phyloP scores from a whole-genome alignment of 2,888 invertebrate genomes.

The Iphiclides podalirius region DNA sequence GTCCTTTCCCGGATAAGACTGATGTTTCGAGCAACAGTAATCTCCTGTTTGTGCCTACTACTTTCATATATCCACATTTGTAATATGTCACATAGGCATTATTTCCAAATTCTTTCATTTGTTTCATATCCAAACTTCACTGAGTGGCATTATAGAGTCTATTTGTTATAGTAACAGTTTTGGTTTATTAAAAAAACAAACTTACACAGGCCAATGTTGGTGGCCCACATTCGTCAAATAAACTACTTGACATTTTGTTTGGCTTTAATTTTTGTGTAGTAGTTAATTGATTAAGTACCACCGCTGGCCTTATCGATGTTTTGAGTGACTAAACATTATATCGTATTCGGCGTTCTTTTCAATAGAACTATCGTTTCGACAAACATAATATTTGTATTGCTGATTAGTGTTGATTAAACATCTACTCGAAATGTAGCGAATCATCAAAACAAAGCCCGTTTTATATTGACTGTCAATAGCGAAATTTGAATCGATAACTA shows the following conservation, averaged over 20 bases:
- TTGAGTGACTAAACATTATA: slow-evolving; percentile 10
- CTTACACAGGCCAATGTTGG: slow-evolving; percentile 23
- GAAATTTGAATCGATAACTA: slow-evolving; percentile 48
- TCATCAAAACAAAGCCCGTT: slow-evolving; percentile 57
- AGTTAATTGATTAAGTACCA: slow-evolving; percentile 29
- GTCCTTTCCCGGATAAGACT: no score
- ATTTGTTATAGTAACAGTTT: background rate
- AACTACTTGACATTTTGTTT: slow-evolving; percentile 2
- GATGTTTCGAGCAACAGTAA: no score
- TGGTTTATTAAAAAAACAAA: slow-evolving; percentile 16
- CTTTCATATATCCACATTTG: no score
- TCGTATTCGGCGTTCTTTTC: slow-evolving; percentile 11
- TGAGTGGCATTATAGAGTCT: no score
- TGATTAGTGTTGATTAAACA: slow-evolving; percentile 53
- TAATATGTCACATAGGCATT: no score
- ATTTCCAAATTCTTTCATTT: no score
- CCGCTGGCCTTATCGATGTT: slow-evolving; percentile 8
- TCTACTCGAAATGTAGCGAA: slow-evolving; percentile 49
- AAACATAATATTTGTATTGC: slow-evolving; percentile 48
- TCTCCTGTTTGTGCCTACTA: no score
- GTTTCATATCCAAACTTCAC: no score
- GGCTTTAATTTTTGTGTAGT: slow-evolving; percentile 8
- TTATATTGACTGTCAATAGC: slow-evolving; percentile 44
- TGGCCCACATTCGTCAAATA: slow-evolving; percentile 19
- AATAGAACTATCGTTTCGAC: slow-evolving; percentile 24